Base-by-base conservation (phyloP, 2,113 vertebrate species). In the Ibidorhyncha struthersii region DNA sequence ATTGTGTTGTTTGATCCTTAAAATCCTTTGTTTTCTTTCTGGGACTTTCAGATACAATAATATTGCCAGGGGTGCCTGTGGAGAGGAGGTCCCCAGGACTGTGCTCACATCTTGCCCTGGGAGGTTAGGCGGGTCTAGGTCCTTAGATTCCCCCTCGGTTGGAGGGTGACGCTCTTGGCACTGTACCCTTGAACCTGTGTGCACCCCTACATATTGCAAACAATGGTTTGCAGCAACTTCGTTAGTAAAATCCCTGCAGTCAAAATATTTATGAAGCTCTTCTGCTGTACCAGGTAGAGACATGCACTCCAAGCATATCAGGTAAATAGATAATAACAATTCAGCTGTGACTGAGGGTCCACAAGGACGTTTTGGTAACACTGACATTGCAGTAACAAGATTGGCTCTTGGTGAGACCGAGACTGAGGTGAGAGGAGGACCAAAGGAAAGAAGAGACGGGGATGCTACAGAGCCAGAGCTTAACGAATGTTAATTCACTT, bases 261-360 rank as follows among this genome's bases (percentile, higher is more conserved):
- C 59, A 66, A 26, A 79, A 25, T 26, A 29, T 70, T 56, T 56
- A 10, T 5, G 53, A 40, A 53, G 41, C 5, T 45, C 8, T 80
- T 83, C 26, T 52, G 43, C 11, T 19, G 26, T 52, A 13, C 16
- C 11, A 43, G 36, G 13, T 74, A 29, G 40, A 92, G 70, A 71
- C 32, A 7, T 56, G 76, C 18, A 8, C 55, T 74, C 45, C 26
- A 55, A 41, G 34, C 6, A 69, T 43, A 4, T 22, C 69, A 25
- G 45, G 34, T 59, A 56, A 73, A 40, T 7, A 56, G 32, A 10
- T 32, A 17, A 14, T 26, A 47, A 45, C 13, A 58, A 40, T 18
- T 77, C 1, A 6, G 1, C 55, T 2, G 0, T 65, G 29, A 29
- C 0, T 2, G 36, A 66, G 8, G 18, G 22, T 56, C 43, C 34